Conservation (phyloP, 2,888 invertebrate species). For the Drosophila nigricruria region DNA sequence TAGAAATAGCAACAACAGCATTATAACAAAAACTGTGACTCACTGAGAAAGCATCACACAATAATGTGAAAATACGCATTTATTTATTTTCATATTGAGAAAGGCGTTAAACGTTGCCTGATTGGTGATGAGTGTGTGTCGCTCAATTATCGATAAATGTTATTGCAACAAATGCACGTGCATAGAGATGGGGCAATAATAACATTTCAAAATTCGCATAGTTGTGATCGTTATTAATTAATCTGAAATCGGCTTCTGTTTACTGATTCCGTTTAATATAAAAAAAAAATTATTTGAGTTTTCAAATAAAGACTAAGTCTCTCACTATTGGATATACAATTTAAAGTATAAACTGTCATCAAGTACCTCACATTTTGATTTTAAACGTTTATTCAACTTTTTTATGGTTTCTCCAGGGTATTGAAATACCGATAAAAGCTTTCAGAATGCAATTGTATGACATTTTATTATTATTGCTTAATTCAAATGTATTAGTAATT, state of each 20-base stretch:
- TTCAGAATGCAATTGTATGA: background rate
- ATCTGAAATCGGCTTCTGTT: background rate
- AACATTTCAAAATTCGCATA: slow-evolving; percentile 10
- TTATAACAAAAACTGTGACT: slow-evolving; percentile 51
- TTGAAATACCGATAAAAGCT: slow-evolving; percentile 4
- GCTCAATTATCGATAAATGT: slow-evolving; percentile 17
- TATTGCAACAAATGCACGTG: background rate
- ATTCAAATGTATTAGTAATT: background rate
- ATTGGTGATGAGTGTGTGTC: background rate
- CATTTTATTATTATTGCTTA: slow-evolving; percentile 16
- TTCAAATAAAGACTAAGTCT: background rate
- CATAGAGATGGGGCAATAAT: background rate
- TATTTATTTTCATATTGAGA: slow-evolving; percentile 37
- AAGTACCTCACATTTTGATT: background rate
- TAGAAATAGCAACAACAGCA: slow-evolving; percentile 31
- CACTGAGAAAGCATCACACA: slow-evolving; percentile 38
- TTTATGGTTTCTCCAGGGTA: background rate
- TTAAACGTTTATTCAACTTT: background rate
- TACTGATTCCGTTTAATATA: background rate
- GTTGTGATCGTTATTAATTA: background rate
- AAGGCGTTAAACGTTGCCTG: slow-evolving; percentile 33
- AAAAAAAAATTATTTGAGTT: too few relatives aligned
- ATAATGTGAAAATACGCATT: slow-evolving; percentile 26
- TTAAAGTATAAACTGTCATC: background rate
- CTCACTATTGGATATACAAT: background rate